Conservation (phyloP, 2,888 invertebrate genomes). For the Acrobeloides nanus region DNA sequence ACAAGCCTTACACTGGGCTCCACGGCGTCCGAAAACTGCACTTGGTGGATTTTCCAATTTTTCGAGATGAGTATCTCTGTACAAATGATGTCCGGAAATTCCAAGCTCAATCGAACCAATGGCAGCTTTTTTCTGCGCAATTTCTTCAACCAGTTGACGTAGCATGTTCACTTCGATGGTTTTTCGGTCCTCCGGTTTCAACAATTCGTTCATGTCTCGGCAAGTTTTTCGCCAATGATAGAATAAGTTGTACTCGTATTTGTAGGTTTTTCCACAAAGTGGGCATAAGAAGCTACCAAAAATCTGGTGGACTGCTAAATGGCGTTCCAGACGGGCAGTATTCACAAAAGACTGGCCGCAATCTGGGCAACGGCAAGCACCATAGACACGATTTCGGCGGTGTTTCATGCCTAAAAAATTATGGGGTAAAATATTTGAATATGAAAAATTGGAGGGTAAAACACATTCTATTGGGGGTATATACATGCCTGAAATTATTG, state of each 20-base stretch:
- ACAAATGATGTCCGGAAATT: conserved; percentile 7
- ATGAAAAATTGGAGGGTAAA: conserved; percentile 1
- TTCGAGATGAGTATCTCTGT: conserved; percentile 5
- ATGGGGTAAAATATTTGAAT: too few species aligned
- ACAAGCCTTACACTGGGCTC: conserved; percentile 27
- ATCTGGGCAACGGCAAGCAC: conserved; percentile 34
- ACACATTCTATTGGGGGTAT: conserved; percentile 2
- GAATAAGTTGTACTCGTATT: conserved; percentile 49
- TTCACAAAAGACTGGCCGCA: conserved; percentile 45
- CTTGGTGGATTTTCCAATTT: conserved; percentile 7
- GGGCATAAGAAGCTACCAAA: conserved; percentile 39
- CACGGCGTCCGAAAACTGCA: conserved; percentile 8
- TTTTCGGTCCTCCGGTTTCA: conserved; percentile 20
- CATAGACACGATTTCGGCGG: conserved; percentile 37
- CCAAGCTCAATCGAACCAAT: conserved; percentile 18
- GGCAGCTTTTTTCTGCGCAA: conserved; percentile 33
- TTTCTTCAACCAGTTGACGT: conserved; percentile 37
- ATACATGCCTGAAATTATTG: not conserved
- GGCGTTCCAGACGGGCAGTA: conserved; percentile 41
- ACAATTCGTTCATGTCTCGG: conserved; percentile 39
- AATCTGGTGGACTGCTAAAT: conserved; percentile 43
- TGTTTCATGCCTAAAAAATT: too few species aligned
- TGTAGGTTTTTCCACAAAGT: conserved; percentile 45
- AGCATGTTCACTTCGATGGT: conserved; percentile 39
- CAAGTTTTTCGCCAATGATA: conserved; percentile 47